Evolutionary conservation across 2,113 vertebrate species (phyloP), one percentile per base, ranked within the genome.

Genomic region (Phylloscopus trochiloides): DNA sequence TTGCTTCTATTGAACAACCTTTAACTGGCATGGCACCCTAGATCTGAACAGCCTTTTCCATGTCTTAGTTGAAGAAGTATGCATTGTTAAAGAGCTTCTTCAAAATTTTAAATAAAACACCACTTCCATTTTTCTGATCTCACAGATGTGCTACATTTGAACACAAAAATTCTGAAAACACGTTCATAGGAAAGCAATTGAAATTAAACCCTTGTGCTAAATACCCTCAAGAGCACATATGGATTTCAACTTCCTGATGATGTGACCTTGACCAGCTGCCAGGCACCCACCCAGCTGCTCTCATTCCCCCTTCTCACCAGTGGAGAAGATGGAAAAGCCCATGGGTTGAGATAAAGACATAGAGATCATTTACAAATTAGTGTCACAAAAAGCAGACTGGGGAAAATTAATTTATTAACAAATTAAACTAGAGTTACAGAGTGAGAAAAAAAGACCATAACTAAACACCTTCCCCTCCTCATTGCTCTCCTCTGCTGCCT

Each of bases 401-500:
- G 14, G 16, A 48, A 89, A 80, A 73, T 14, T 21, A 54, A 75
- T 18, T 45, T 34, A 26, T 40, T 36, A 17, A 8, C 17, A 70
- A 59, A 80, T 34, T 80, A 54, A 84, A 87, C 17, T 7, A 31
- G 10, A 58, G 20, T 22, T 43, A 8, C 4, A 55, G 3, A 48
- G 14, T 6, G 10, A 86, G 34, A 51, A 78, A 67, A 32, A 32
- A 58, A 40, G 17, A 43, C 4, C 31, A 63, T 67, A 43, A 12
- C 5, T 14, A 34, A 57, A 7, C 13, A 43, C 3, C 40, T 70
- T 15, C 4, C 12, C 5, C 2, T 10, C 3, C 24, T 16, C 24
- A 8, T 5, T 5, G 6, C 25, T 40, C 12, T 14, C 6, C 34
- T 82, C 43, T 0, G 0, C 28, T 43, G 26, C 18, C 25, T 65